Evolutionary conservation across 2,113 vertebrate species (phyloP).

Genomic region (Marmota flaviventris): DNA sequence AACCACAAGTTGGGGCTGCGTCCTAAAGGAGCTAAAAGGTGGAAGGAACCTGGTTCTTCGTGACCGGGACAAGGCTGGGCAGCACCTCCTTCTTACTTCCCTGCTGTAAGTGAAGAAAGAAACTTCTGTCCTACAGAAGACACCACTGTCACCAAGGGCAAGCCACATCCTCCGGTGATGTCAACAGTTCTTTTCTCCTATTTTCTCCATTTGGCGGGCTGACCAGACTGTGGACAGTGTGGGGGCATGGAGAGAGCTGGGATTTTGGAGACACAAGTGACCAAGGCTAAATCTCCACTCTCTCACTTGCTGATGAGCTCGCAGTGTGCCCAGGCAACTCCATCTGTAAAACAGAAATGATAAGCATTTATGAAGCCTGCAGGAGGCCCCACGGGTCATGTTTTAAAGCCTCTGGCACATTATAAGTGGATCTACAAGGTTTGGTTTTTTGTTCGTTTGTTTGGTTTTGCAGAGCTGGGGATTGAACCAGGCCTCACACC

Average conservation of each 20-base stretch:
- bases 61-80: background rate
- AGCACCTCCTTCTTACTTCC: background rate
- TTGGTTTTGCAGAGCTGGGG: too few species aligned
- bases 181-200: background rate
- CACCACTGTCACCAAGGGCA: fast-evolving
- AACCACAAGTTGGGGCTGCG: background rate
- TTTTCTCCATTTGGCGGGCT: background rate
- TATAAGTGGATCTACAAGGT: background rate
- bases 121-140: background rate
- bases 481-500: background rate
- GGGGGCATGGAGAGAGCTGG: background rate
- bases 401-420: background rate
- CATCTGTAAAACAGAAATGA: background rate
- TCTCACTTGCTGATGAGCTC: background rate
- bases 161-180: background rate
- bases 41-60: too few species aligned
- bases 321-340: background rate
- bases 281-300: background rate
- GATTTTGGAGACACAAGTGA: background rate
- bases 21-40: background rate
- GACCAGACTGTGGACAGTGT: background rate
- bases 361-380: background rate
- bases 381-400: background rate
- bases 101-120: background rate
- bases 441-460: background rate